Base-by-base conservation (phyloP, 2,888 invertebrate species). In the Yponomeuta evonymella region DNA sequence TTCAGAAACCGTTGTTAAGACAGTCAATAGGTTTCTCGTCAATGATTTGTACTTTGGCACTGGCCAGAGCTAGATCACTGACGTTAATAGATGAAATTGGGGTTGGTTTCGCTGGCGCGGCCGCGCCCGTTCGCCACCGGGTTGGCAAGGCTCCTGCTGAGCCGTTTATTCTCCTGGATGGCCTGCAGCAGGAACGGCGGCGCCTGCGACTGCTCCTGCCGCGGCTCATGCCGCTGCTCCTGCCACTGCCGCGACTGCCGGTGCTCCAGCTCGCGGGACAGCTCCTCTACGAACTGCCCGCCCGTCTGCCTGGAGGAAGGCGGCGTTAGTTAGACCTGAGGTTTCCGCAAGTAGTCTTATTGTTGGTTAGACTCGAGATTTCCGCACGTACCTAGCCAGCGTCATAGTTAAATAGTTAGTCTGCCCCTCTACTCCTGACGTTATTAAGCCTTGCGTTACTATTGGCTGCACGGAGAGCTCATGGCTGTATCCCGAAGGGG, bases 211-310 rank as follows among this genome's bases (percentile, higher is more conserved):
- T 67, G 36, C 29, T 70, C 71, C 23, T 73, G 71, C 0, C 71
- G 66, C 4, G 23, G 36, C 33, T 89, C 89, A 73, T 36, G 77
- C 72, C 51, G 66, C 8, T 33, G 36, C 48, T 89, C 89, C 73
- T n/a, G 77, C 72, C 51, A 51, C 12, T 71, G 70, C 11, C 15
- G 10, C 5, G 33, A n/a, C 36, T 64, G 65, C 29, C 72, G 69
- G 6, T 29, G 30, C 58, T 90, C 89, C 73, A 92, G 79, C 77
- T 90, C 89, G 1, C 83, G 80, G 0, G 85, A 78, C 71, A 90
- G 79, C 71, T 90, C 90, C 69, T 90, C 89, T 87, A 88, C 86
- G 79, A 89, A 86, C 84, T 88, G 85, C 89, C 90, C 90, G 78
- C 89, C 89, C 84, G 89, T 85, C 88, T 89, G 90, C 84, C 90